A percentile compares a stretch with the other conserved stretches of the same genome.
Conservation (phyloP, 2,113 vertebrate genomes). For the human region GRCh38 chr4:113208001-113208500, state of each 20-base stretch:
- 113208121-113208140: background rate
- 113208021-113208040: background rate
- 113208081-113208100: background rate
- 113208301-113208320: background rate
- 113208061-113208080: background rate
- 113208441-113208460: no score
- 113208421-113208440: background rate
- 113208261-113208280: background rate
- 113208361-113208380: background rate
- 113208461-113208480: no score
- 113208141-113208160: background rate
- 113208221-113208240: background rate
- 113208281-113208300: background rate
- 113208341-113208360: background rate
- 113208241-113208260: background rate
- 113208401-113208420: background rate
- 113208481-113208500: background rate
- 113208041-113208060: background rate
- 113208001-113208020: background rate
- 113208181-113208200: background rate
- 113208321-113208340: background rate
- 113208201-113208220: background rate
- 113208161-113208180: background rate
- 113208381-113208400: background rate
- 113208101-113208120: background rate